Evolutionary conservation across 2,113 vertebrate genomes (phyloP), one percentile per base, ranked within the genome.

Genomic region (Syngnathus floridae): DNA sequence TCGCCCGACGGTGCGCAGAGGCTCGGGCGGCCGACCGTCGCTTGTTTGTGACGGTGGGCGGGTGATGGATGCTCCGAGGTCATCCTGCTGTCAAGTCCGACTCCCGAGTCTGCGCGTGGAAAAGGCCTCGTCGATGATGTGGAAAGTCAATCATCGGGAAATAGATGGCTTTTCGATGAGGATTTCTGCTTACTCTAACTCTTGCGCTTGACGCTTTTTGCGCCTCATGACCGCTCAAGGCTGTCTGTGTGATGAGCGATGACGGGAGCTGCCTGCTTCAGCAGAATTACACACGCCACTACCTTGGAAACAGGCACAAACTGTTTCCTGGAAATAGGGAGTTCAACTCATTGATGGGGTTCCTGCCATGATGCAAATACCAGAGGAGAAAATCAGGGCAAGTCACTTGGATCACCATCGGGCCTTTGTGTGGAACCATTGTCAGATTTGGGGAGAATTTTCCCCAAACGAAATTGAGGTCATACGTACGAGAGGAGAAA

Each of bases 121-220:
- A 77, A 65, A 12, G 8, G 59, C 21, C 68, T 64, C 67, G 48
- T 64, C 69, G 71, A 69, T 70, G 67, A 70, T 75, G 75, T 70
- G 68, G 73, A 76, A 75, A 74, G 74, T 73, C 12, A 70, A 64
- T 78, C 71, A 64, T 55, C 77, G 52, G 31, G 35, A 66, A 54
- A 26, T 48, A 38, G 49, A 66, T 64, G 7, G 65, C 63, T 41
- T 67, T 60, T 12, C 12, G 3, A 41, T 66, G 57, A 49, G 62
- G 78, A 67, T 83, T 88, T 55, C 84, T 60, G 82, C 84, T 83
- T 81, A 82, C 74, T 41, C 80, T 83, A 67, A 79, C 82, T 85
- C 78, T 54, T 1, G 4, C 71, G 63, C 60, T 81, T 81, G 84
- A 38, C 65, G 64, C 62, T 70, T 3, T 2, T 69, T 77, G 74